phyloP scores from a whole-genome alignment of 2,888 invertebrate genomes.

The Aphodius sticticus region DNA sequence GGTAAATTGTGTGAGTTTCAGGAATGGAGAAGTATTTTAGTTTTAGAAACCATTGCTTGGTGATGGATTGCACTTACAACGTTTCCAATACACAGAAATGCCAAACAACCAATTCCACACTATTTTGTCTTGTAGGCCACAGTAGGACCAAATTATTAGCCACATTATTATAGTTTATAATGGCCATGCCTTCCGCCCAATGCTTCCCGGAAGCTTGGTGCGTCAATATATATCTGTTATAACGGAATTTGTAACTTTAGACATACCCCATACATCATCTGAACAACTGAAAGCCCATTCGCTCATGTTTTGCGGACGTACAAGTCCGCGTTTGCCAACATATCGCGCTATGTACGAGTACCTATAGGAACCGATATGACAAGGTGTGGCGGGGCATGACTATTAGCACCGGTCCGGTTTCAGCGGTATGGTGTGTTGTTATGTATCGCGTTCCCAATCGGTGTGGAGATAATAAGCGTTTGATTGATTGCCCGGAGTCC shows the following conservation, averaged over 20 bases:
- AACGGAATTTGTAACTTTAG: background rate
- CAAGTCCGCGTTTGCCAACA: background rate
- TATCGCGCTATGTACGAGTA: background rate
- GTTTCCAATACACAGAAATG: too few species aligned
- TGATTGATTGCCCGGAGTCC: background rate
- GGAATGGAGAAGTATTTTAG: too few species aligned
- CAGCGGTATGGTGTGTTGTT: background rate
- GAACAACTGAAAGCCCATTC: background rate
- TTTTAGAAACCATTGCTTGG: too few species aligned
- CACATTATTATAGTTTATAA: too few species aligned
- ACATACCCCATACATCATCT: conserved; percentile 4
- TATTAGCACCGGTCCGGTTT: background rate
- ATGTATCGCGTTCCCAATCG: background rate
- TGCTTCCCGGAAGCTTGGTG: too few species aligned
- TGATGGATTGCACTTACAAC: too few species aligned
- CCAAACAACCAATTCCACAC: too few species aligned
- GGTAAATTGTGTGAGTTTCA: too few species aligned
- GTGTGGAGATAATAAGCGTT: background rate
- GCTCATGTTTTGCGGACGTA: background rate
- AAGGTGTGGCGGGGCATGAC: background rate
- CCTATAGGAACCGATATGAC: background rate
- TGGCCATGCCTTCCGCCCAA: too few species aligned
- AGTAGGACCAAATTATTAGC: too few species aligned
- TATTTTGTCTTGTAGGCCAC: too few species aligned
- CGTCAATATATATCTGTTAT: background rate